Base-by-base conservation (phyloP, 2,888 invertebrate genomes). In the Eledona agricola region DNA sequence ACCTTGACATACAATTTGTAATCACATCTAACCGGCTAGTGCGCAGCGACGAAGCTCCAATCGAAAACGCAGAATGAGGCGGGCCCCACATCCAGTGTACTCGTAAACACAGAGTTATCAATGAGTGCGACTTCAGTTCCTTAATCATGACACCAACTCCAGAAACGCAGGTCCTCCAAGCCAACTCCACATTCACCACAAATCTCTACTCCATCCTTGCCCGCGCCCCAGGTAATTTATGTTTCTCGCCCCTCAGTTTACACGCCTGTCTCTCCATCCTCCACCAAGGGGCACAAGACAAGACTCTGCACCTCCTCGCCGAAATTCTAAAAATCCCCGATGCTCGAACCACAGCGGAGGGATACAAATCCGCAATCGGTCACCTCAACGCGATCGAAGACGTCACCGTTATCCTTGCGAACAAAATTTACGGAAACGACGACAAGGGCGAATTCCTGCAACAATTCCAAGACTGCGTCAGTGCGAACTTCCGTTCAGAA, bases 391-490 rank as follows among this genome's bases (percentile, higher is more conserved):
- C 59, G 32, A 57, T 68, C 13, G 35, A 65, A 60, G 79, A 82
- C 23, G 82, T 85, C 2, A 82, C 82, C 3, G 67, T 87, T 4
- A 81, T 81, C 54, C 76, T 88, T 11, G 89, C 89, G 0, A 91
- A 90, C 67, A 86, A 86, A 59, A 76, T 90, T 2, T 66, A 84
- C 65, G 74, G 86, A 0, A 80, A 81, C 63, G 77, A 79, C 1
- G 55, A 60, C 0, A 79, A 82, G 19, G 12, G 5, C 31, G 71
- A 78, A 4, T 59, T 90, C 2, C 77, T 81, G 10, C 64, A 79
- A 0, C 69, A 77, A 11, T 83, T 85, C 57, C 78, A 81, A 59
- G 74, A 79, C 2, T 74, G 84, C 31, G 82, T 88, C 0, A 66
- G 77, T 3, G 79, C 83, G 23, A 77, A 81, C 19, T 90, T 89